Evolutionary conservation across 53 echinoderm and acorn worm species (phyloP).

Genomic region (Apostichopus leukothele): DNA sequence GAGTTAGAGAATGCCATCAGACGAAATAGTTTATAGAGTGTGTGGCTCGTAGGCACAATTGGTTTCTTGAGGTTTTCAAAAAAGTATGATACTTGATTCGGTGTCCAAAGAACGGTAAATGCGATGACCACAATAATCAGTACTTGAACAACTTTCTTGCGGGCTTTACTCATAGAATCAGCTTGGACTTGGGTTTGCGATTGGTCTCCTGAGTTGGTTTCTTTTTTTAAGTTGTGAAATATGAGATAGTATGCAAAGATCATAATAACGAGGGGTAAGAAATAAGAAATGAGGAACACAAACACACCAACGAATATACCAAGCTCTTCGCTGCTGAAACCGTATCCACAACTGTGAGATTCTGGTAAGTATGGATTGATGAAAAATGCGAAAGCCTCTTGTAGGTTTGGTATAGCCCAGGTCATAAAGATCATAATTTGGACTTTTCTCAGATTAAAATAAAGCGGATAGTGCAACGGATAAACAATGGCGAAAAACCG

Average conservation of each 20-base stretch:
- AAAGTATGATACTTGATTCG: conserved; percentile 83
- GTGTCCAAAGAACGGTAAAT: conserved; percentile 83
- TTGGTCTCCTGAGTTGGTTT: conserved; percentile 62
- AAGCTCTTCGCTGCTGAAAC: conserved; percentile 54
- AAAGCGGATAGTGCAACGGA: conserved; percentile 76
- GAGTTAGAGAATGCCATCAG: conserved; percentile 93
- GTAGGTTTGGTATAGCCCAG: conserved; percentile 77
- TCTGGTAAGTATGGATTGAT: conserved; percentile 69
- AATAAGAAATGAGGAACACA: conserved; percentile 84
- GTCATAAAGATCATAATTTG: conserved; percentile 63
- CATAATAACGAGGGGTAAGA: conserved; percentile 84
- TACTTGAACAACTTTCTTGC: conserved; percentile 83
- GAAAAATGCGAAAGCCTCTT: conserved; percentile 85
- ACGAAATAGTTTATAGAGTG: conserved; percentile 72
- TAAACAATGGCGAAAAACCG: conserved; percentile 92
- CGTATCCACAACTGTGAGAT: conserved; percentile 61
- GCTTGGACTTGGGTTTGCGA: conserved; percentile 48
- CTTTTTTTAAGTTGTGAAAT: conserved; percentile 71
- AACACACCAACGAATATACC: conserved; percentile 67
- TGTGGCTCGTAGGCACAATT: conserved; percentile 51
- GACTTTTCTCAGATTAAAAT: conserved; percentile 70
- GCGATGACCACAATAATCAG: conserved; percentile 88
- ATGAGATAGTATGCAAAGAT: conserved; percentile 86
- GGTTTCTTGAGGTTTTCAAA: conserved; percentile 71
- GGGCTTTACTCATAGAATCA: conserved; percentile 71